Evolutionary conservation across 2,113 vertebrate genomes (phyloP).

Genomic region (Lepisosteus osseus): DNA sequence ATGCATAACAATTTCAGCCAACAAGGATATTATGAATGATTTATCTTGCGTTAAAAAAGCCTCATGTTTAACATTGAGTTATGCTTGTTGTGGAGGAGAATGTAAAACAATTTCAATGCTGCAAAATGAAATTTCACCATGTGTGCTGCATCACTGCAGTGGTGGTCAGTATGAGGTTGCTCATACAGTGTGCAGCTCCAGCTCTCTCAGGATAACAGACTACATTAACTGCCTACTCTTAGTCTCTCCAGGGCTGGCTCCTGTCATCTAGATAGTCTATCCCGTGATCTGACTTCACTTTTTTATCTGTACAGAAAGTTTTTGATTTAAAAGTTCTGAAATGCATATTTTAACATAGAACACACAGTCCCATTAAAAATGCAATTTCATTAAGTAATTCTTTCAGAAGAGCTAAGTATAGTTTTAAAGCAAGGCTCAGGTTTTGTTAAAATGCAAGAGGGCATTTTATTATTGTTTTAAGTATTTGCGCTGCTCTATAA

Average conservation of each 20-base stretch:
- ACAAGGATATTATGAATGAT: no score
- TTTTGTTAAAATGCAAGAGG: conserved; percentile 2
- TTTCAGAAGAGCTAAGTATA: conserved; percentile 11
- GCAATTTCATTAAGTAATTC: conserved; percentile 13
- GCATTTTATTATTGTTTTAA: conserved; percentile 9
- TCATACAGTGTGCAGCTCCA: no score
- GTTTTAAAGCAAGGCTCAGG: not conserved
- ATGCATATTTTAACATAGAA: conserved; percentile 6
- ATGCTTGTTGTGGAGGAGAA: no score
- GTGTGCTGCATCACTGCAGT: no score
- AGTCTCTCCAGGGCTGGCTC: not conserved
- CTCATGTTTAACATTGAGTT: no score
- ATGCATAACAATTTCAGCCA: no score
- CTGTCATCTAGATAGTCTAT: not conserved
- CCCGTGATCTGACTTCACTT: not conserved
- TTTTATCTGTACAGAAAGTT: not conserved
- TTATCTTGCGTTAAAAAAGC: no score
- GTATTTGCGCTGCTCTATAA: conserved; percentile 12
- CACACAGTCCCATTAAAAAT: conserved; percentile 16
- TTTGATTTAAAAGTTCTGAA: conserved; percentile 15
- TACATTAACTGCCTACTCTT: no score
- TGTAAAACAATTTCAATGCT: no score
- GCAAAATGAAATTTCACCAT: no score
- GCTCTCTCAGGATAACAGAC: no score
- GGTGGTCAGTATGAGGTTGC: no score